These are phyloP conservation scores for Macrotrachela quadricornifera DNA, from an alignment of 1,140 invertebrate species.

Conservation along the genomic window DNA sequence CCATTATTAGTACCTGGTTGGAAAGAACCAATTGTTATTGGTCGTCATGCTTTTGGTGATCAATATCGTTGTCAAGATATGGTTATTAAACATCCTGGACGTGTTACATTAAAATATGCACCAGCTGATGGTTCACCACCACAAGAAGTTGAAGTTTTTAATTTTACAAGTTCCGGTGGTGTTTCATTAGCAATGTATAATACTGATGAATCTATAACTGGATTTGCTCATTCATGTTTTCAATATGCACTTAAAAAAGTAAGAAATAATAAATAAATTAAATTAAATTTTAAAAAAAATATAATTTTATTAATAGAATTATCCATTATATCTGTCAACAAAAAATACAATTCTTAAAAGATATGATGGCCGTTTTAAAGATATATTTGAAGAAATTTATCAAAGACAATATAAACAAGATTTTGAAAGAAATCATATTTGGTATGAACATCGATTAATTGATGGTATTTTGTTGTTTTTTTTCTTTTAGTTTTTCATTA, in stretches of 20 bases:
- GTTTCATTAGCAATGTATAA: constrained; percentile 89
- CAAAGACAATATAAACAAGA: constrained; percentile 57
- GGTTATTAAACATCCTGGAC: constrained; percentile 38
- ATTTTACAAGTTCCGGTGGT: constrained; percentile 63
- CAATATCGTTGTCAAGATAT: constrained; percentile 64
- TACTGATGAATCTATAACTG: constrained; percentile 67
- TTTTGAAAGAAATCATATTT: constrained; percentile 63
- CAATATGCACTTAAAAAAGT: constrained; percentile 59
- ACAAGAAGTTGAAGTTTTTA: constrained; percentile 39
- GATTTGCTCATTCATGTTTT: constrained; percentile 82
- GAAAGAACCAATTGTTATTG: constrained; percentile 88
- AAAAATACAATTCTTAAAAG: constrained; percentile 97
- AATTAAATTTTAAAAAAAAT: too few relatives aligned
- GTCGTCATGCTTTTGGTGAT: constrained; percentile 87
- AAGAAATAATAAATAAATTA: too few relatives aligned
- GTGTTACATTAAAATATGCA: constrained; percentile 58
- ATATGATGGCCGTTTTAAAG: constrained; percentile 95
- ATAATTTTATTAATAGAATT: constrained; percentile 38
- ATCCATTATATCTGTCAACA: constrained; percentile 83
- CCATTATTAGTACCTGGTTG: constrained; percentile 79
- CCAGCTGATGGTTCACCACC: constrained; percentile 37
- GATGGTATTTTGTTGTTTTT: too few relatives aligned
- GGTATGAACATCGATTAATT: constrained; percentile 96
- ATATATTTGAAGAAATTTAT: constrained; percentile 95
- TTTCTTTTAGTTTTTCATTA: too few relatives aligned